phyloP scores from a whole-genome alignment of 2,113 vertebrate genomes.

The Heterotis niloticus region DNA sequence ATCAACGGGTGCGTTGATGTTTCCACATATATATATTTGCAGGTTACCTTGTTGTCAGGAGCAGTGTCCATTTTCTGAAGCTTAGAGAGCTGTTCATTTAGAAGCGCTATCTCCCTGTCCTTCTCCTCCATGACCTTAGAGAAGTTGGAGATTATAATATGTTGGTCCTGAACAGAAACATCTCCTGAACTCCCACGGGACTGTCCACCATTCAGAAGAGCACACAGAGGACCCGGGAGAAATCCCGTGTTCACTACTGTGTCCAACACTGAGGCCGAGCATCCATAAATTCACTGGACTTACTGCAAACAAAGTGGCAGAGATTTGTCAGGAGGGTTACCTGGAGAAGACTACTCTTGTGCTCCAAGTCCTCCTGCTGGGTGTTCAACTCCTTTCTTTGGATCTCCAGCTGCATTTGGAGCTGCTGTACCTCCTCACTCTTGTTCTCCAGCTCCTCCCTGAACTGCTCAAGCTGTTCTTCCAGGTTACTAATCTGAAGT shows the following conservation, averaged over 20 bases:
- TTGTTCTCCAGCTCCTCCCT: slow-evolving; percentile 96
- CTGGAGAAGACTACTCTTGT: slow-evolving; percentile 78
- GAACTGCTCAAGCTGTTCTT: slow-evolving; percentile 96
- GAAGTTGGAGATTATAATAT: slow-evolving; percentile 72
- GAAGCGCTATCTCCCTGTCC: slow-evolving; percentile 78
- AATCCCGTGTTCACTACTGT: not conserved
- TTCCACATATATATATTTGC: slow-evolving; percentile 46
- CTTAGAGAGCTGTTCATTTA: slow-evolving; percentile 82
- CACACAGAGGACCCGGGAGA: not conserved
- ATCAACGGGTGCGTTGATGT: slow-evolving; percentile 11
- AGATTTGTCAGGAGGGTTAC: slow-evolving; percentile 50
- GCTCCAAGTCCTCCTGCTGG: slow-evolving; percentile 77
- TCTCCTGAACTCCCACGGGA: slow-evolving; percentile 53
- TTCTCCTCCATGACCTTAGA: slow-evolving; percentile 81
- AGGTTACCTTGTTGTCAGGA: slow-evolving; percentile 81
- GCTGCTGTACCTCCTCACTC: slow-evolving; percentile 92
- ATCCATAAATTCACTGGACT: not conserved
- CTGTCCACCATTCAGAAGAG: slow-evolving; percentile 33
- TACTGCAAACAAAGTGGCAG: not conserved
- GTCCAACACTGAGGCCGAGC: not conserved
- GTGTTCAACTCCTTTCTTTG: slow-evolving; percentile 86
- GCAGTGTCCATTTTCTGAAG: slow-evolving; percentile 75
- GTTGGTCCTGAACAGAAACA: slow-evolving; percentile 58
- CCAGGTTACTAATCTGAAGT: slow-evolving; percentile 84
- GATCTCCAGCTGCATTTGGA: slow-evolving; percentile 98